Conservation (phyloP, 2,888 invertebrate species). For the Candidula unifasciata region DNA sequence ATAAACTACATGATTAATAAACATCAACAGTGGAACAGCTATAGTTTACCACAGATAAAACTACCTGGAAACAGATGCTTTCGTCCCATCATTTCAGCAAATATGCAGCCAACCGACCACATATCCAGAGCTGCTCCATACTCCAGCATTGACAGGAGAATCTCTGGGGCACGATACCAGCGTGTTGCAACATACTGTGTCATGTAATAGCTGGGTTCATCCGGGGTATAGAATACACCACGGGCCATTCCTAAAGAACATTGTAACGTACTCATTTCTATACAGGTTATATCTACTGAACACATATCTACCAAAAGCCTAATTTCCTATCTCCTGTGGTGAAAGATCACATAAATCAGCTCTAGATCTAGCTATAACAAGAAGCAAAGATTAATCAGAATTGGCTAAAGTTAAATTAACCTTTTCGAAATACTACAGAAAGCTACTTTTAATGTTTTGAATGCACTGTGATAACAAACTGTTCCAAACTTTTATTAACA, state of each 20-base stretch:
- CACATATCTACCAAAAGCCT: too few species aligned
- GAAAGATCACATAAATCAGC: too few species aligned
- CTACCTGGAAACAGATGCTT: slow-evolving; percentile 79
- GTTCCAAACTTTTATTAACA: too few species aligned
- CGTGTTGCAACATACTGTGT: slow-evolving; percentile 79
- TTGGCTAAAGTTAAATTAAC: too few species aligned
- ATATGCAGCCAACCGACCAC: slow-evolving; percentile 80
- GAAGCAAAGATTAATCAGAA: too few species aligned
- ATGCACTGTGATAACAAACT: too few species aligned
- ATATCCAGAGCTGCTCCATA: slow-evolving; percentile 79
- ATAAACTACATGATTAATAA: too few species aligned
- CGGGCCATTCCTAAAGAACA: slow-evolving; percentile 75
- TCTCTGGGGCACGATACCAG: slow-evolving; percentile 79
- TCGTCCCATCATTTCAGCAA: slow-evolving; percentile 80
- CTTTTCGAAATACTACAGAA: too few species aligned
- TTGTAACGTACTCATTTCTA: neutral
- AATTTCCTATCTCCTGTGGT: too few species aligned
- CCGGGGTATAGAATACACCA: slow-evolving; percentile 67
- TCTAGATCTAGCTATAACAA: too few species aligned
- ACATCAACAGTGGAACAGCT: too few species aligned
- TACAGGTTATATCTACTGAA: neutral
- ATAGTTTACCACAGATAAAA: neutral
- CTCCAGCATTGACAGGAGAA: slow-evolving; percentile 77
- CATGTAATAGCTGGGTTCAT: slow-evolving; percentile 73
- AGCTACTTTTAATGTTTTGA: too few species aligned